Conservation (phyloP, 2,113 vertebrate species). For the Upupa epops region DNA sequence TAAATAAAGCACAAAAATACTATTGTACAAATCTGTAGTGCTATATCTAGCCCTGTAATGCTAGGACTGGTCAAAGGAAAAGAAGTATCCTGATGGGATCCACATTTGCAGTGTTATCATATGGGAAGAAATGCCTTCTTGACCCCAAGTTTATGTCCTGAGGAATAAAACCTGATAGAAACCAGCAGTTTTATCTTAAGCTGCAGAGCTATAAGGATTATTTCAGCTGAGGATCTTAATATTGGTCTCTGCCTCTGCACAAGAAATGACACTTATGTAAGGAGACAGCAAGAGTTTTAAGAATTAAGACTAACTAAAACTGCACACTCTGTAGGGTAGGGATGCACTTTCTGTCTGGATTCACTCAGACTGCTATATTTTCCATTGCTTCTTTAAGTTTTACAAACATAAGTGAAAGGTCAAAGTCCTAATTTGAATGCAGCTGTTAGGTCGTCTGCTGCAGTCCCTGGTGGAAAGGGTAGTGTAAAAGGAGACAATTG, state of each 20-base stretch:
- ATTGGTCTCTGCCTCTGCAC: conserved; percentile 23
- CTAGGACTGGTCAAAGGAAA: neutral
- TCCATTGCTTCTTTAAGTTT: neutral
- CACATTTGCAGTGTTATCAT: neutral
- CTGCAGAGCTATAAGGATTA: conserved; percentile 41
- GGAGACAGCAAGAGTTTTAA: conserved; percentile 22
- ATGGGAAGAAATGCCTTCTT: conserved; percentile 4
- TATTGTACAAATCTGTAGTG: neutral
- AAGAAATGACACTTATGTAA: conserved; percentile 39
- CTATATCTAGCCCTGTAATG: neutral
- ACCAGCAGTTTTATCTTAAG: conserved; percentile 58
- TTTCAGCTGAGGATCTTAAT: conserved; percentile 44
- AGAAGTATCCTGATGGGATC: neutral
- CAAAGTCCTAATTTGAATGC: neutral
- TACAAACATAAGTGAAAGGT: neutral
- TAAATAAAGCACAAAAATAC: neutral
- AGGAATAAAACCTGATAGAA: conserved; percentile 42
- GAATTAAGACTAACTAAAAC: conserved; percentile 38
- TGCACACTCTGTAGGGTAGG: neutral
- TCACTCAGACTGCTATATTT: neutral
- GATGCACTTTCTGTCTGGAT: neutral
- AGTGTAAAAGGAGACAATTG: rapidly evolving
- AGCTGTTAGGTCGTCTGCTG: neutral
- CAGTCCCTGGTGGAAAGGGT: neutral
- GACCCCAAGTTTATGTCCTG: conserved; percentile 34